Evolutionary conservation across 2,888 invertebrate genomes (phyloP), one percentile per base, ranked within the genome.

Genomic region (Biston betularia): DNA sequence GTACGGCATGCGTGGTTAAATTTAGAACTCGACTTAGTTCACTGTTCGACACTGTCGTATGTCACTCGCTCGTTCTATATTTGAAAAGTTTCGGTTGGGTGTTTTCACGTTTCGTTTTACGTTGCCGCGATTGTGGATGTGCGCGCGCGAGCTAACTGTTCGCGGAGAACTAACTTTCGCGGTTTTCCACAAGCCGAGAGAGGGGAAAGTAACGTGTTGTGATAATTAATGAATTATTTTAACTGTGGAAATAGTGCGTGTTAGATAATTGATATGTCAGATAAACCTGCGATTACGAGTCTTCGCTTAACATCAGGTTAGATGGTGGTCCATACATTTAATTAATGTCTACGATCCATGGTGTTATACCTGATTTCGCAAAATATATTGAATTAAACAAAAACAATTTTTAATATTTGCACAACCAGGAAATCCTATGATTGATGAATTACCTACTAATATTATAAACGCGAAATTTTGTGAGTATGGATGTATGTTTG

Each of bases 11-110:
- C 85, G 83, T 64, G 86, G 84, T 86, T 91, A 92, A 85, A 90
- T 86, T 86, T 91, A 92, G 90, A 89, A 84, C 87, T 84, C 88
- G 89, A 88, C 87, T 89, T 89, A 89, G 90, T 90, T 89, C 89
- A 89, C 89, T 83, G 87, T 89, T 89, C 91, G 88, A 90, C 91
- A 89, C 89, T 88, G 85, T 84, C 83, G 90, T 89, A 89, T 87
- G 87, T 89, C 91, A 91, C 89, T 82, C 83, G 88, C 86, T 86
- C 77, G 82, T 82, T 85, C 89, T 89, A 90, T 88, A 80, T 81
- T 70, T 63, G 65, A 75, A 79, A 75, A 74, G 73, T 73, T 70
- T 72, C 75, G 63, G 75, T 77, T 75, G 70, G 71, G 72, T 74
- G 75, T 73, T 74, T 78, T 76, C 69, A 71, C 79, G 78, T 80